Evolutionary conservation across 2,113 vertebrate genomes (phyloP).

Genomic region (Cyphomyrus discorhynchus): DNA sequence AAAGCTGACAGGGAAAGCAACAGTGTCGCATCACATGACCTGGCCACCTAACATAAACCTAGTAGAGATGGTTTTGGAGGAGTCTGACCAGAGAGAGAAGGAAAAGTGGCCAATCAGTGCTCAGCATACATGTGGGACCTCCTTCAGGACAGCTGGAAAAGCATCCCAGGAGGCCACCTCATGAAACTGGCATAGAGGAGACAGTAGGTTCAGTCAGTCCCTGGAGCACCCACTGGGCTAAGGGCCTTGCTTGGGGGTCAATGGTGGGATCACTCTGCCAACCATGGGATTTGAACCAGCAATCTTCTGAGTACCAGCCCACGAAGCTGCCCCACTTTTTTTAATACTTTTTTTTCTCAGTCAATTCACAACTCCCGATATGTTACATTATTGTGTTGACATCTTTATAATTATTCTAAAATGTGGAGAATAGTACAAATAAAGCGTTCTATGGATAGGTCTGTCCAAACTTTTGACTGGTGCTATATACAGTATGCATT

Average conservation of each 20-base stretch:
- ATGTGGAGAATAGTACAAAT: not conserved
- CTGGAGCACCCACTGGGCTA: not conserved
- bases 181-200: not conserved
- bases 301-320: not conserved
- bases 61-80: not conserved
- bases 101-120: not conserved
- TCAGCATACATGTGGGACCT: not conserved
- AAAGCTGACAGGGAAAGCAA: not conserved
- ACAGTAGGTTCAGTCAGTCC: not conserved
- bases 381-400: not conserved
- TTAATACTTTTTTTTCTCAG: not conserved
- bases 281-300: not conserved
- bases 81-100: not conserved
- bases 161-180: not conserved
- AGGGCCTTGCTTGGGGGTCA: not conserved
- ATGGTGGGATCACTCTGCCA: not conserved
- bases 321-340: not conserved
- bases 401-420: not conserved
- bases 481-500: not conserved
- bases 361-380: not conserved
- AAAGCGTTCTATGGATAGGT: not conserved
- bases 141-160: not conserved
- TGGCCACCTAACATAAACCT: not conserved
- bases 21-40: not conserved
- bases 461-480: not conserved